A percentile compares a stretch with the other conserved stretches of the same genome.
phyloP scores from a whole-genome alignment of 2,888 invertebrate genomes.

The Clivina fossor region DNA sequence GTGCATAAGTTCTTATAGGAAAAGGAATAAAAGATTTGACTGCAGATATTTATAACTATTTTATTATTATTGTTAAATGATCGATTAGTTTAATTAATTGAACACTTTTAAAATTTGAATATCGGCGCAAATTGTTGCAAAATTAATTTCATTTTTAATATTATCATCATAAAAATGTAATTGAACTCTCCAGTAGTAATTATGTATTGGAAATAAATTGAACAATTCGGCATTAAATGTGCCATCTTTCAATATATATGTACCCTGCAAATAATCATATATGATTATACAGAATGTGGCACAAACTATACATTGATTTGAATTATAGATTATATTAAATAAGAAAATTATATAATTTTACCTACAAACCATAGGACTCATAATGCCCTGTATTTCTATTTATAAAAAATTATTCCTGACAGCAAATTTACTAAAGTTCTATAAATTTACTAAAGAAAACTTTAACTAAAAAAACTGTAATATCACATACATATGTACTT shows the following conservation, averaged over 20 bases:
- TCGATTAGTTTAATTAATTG: not conserved
- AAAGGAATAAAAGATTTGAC: too few species aligned
- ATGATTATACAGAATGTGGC: not conserved
- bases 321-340: too few species aligned
- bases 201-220: slow-evolving; percentile 10
- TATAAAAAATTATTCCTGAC: too few species aligned
- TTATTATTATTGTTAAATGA: not conserved
- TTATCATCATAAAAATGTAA: slow-evolving; percentile 3
- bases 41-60: slow-evolving; percentile 12
- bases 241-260: slow-evolving; percentile 3
- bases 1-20: too few species aligned
- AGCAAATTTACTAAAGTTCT: too few species aligned
- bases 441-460: too few species aligned
- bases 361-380: too few species aligned
- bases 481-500: too few species aligned
- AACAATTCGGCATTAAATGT: slow-evolving; percentile 2
- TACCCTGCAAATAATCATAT: slow-evolving; percentile 1
- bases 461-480: too few species aligned
- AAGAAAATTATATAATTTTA: too few species aligned
- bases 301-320: not conserved
- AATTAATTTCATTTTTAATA: not conserved
- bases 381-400: too few species aligned
- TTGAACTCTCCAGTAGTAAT: slow-evolving; percentile 9
- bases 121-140: not conserved
- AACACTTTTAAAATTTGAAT: not conserved